Percentiles rank a stretch among this genome's conserved stretches.
Evolutionary conservation across 1,140 invertebrate genomes (phyloP).

Genomic region (Pogonomyrmex californicus): DNA sequence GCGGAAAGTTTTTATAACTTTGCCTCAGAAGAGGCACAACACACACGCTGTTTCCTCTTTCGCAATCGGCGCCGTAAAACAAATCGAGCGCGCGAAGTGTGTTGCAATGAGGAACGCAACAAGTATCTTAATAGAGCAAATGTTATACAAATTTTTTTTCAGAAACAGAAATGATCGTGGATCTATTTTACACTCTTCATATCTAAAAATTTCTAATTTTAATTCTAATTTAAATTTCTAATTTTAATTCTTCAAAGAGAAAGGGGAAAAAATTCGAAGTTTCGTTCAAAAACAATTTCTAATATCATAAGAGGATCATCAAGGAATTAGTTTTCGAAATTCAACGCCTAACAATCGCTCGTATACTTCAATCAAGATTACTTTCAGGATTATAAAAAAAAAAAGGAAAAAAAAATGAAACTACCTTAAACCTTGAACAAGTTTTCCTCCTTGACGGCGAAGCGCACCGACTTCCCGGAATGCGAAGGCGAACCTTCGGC

Average conservation of each 20-base stretch:
- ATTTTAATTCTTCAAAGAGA: neutral
- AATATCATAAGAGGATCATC: no score
- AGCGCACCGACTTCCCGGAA: constrained; percentile 43
- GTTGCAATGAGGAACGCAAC: constrained; percentile 18
- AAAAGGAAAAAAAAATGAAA: neutral
- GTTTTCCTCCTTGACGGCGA: constrained; percentile 46
- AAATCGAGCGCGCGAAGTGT: constrained; percentile 45
- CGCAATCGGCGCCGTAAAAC: constrained; percentile 51
- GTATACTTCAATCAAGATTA: neutral
- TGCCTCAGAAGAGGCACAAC: constrained; percentile 45
- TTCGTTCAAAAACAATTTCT: neutral
- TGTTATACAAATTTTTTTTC: neutral
- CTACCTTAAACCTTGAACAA: constrained; percentile 43
- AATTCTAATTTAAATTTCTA: neutral
- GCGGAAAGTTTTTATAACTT: constrained; percentile 31
- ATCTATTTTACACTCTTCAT: neutral
- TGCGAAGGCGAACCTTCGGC: constrained; percentile 42
- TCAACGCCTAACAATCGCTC: neutral
- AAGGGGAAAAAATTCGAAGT: neutral
- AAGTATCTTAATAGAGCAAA: constrained; percentile 14
- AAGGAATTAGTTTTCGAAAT: neutral
- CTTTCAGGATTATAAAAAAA: neutral
- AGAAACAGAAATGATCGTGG: neutral
- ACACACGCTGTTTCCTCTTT: constrained; percentile 46
- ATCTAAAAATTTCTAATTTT: neutral